Evolutionary conservation across 2,888 invertebrate genomes (phyloP), one percentile per base, ranked within the genome.

Genomic region (Malthinus flaveolus): DNA sequence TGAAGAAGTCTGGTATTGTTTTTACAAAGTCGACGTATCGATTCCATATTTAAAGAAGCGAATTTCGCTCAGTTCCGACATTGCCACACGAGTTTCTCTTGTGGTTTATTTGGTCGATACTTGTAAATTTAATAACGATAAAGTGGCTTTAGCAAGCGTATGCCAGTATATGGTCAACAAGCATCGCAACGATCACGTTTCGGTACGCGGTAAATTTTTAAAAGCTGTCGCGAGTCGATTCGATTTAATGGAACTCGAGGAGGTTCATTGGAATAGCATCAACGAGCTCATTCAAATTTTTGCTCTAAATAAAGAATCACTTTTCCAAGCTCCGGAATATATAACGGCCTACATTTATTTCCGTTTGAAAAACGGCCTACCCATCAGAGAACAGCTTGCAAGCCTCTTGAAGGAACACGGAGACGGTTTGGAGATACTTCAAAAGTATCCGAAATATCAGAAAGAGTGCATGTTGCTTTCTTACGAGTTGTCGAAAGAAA

Each of bases 101-200:
- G 37, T 56, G 6, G 10, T 15, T 1, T 35, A 9, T 13, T 37
- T 56, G 15, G 46, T 59, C 10, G n/a, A 44, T 39, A 53, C 52
- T 2, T 58, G 58, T 32, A 42, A 45, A 4, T 11, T 58, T 13
- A 58, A 58, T 32, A 33, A 34, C 10, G 53, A 58, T 36, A 31
- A 23, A 11, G 23, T 4, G 6, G 32, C 52, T n/a, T 13, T 58
- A 35, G 13, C 39, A 1, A n/a, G 53, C 0, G 12, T 58, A 13
- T 58, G 58, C 13, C 11, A 47, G 9, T 58, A 53, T 34, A 32
- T 58, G 31, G 23, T 56, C 2, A 47, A 32, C 3, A 31, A 32
- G 7, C 56, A 56, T 15, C 49, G 49, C 31, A 56, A 56, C 10
- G 56, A 56, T 36, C 32, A 37, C 7, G 23, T 39, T 1, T 12